Percentiles rank a stretch among this genome's conserved stretches.
These are phyloP conservation scores for Pogonomyrmex californicus DNA, from an alignment of 1,140 invertebrate genomes.

Conservation along the genomic window DNA sequence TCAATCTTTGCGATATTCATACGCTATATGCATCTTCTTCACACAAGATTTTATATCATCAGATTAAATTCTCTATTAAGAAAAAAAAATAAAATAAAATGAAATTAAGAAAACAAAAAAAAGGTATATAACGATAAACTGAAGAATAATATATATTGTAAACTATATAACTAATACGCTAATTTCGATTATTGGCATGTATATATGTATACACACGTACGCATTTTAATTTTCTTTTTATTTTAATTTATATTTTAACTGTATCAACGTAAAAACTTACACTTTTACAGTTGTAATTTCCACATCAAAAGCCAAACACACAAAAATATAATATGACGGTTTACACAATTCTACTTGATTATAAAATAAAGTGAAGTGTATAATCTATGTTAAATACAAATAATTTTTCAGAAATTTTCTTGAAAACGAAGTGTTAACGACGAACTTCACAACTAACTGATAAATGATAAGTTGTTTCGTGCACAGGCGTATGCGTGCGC, in stretches of 20 bases:
- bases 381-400: conserved; percentile 15
- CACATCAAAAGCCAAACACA: background rate
- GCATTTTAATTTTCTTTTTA: background rate
- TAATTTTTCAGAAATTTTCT: background rate
- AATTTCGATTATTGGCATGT: background rate
- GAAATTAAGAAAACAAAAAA: too few species aligned
- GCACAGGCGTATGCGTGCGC: too few species aligned
- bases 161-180: background rate
- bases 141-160: background rate
- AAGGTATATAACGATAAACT: background rate
- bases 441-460: background rate
- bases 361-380: background rate
- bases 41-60: too few species aligned
- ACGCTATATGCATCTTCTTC: background rate
- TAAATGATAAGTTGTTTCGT: background rate
- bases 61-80: too few species aligned
- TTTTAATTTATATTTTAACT: background rate
- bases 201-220: background rate
- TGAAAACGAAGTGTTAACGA: background rate
- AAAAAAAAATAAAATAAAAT: too few species aligned
- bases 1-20: background rate
- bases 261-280: background rate
- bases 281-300: conserved; percentile 5
- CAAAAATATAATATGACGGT: background rate
- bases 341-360: background rate